Base-by-base conservation (phyloP, 2,888 invertebrate genomes). In the Ametastegia equiseti region DNA sequence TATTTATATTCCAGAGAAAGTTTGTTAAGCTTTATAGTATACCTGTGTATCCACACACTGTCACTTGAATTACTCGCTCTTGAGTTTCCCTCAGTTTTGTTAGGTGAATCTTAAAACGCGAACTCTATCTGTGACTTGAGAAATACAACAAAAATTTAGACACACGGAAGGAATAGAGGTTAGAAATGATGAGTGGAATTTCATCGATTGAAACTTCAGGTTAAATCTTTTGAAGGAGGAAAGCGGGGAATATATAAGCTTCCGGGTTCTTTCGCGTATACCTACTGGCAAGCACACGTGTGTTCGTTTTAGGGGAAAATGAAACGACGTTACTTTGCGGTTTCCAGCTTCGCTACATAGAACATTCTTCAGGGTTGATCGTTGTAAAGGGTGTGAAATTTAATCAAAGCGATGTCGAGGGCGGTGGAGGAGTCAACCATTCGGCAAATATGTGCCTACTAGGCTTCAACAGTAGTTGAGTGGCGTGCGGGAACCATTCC, bases 341-440 rank as follows among this genome's bases (percentile, higher is more conserved):
- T 42, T 54, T 45, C 78, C 45, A 78, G 60, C 78, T 78, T 42
- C 60, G 42, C 45, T 63, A 45, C 63, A 63, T 63, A 23, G 78
- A 78, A 27, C n/a, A 78, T 78, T 78, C 63, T 78, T 78, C 63
- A 39, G 42, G 45, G 42, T 27, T 27, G 60, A 13, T 78, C 78
- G 42, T 78, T 78, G 42, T 87, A 85, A 86, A 85, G 85, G 86
- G 84, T 83, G 81, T 78, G 81, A 87, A 89, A 88, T 90, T 89
- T 88, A 89, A 90, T 90, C 89, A 89, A 89, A 89, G 86, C 83
- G 85, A 82, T 86, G 84, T 83, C 85, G 84, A 78, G 78, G 57
- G 42, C 13, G 78, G 27, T 39, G 30, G 27, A 42, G 33, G 15
- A 63, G 39, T 27, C 42, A 42, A 60, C 60, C 60, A 78, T 78